These are phyloP conservation scores for Lasaia peninsularis DNA, from an alignment of 1,140 invertebrate species.

Conservation along the genomic window DNA sequence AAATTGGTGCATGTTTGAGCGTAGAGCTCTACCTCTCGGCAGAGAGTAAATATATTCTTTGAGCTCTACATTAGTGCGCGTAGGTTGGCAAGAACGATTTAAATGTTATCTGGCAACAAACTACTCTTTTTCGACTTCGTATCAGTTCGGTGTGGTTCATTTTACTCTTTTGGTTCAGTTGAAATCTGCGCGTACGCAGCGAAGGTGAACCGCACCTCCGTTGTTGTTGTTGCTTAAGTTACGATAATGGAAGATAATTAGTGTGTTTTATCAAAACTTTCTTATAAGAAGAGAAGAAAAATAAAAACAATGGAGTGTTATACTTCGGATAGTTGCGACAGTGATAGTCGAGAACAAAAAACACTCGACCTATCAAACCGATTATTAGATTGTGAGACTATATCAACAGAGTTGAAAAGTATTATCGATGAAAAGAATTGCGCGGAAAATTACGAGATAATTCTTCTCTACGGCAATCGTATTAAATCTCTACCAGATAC, in stretches of 20 bases:
- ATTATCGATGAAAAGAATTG: constrained; percentile 78
- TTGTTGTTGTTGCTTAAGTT: constrained; percentile 9
- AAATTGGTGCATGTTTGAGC: too few species aligned
- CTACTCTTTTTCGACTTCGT: background rate
- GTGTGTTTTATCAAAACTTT: background rate
- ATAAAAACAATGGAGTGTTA: constrained; percentile 82
- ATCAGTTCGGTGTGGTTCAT: background rate
- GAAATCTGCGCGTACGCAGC: constrained; percentile 45
- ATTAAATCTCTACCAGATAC: constrained; percentile 76
- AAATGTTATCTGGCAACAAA: constrained; percentile 1
- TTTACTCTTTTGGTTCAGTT: constrained; percentile 9
- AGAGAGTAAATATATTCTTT: too few species aligned
- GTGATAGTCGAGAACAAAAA: constrained; percentile 81
- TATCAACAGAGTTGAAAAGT: constrained; percentile 79
- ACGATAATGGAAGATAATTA: constrained; percentile 13
- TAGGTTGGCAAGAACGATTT: background rate
- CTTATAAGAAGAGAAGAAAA: constrained; percentile 1
- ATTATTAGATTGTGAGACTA: constrained; percentile 78
- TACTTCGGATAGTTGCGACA: constrained; percentile 89
- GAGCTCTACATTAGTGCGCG: background rate
- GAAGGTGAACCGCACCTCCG: constrained; percentile 15
- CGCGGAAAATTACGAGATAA: constrained; percentile 81
- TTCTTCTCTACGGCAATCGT: constrained; percentile 85
- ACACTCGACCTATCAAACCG: constrained; percentile 85
- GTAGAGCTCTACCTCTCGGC: too few species aligned